Base-by-base conservation (phyloP, 92 coral and sea anemone genomes). In the Diadumene lineata region DNA sequence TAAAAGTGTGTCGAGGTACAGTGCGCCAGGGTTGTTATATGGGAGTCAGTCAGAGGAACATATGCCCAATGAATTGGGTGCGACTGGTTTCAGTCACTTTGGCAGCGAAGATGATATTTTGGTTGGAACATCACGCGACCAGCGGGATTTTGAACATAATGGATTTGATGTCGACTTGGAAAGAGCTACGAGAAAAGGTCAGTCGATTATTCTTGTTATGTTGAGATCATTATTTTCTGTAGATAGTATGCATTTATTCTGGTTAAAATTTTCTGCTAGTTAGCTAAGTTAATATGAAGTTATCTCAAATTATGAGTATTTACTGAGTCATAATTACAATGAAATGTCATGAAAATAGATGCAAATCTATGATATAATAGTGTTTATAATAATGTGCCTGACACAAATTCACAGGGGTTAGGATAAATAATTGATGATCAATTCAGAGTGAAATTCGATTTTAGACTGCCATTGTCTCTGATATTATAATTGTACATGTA, bases 81-180 rank as follows among this genome's bases (percentile, higher is more conserved):
- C 79, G 1, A 60, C 68, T 34, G 64, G 50, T 25, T 43, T 74
- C 19, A 62, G 68, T 19, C 6, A 28, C 31, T 74, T 43, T 60
- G 43, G 60, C 18, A 74, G 70, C 44, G 61, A 32, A 8, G 79
- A 74, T 60, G 60, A 60, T 1, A 22, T 75, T 8, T 26, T 51
- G 28, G 43, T 38, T 13, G 31, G 64, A 32, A 56, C 30, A 43
- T n/a, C 25, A 22, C 34, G 61, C 65, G 21, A 73, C 32, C 75
- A 38, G 60, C 46, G 81, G 67, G 17, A 71, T 31, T 69, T 48
- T 61, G 70, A 73, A 70, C 74, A 68, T 74, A 34, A 75, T 53
- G 64, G 57, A 56, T 28, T 79, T 62, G 87, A 81, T 50, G 87
- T 79, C 66, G 96, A 81, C 46, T 71, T 75, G 32, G 80, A 73